A percentile compares a stretch with the other conserved stretches of the same genome.
phyloP scores from a whole-genome alignment of 2,113 vertebrate species.

The Barbus barbus region DNA sequence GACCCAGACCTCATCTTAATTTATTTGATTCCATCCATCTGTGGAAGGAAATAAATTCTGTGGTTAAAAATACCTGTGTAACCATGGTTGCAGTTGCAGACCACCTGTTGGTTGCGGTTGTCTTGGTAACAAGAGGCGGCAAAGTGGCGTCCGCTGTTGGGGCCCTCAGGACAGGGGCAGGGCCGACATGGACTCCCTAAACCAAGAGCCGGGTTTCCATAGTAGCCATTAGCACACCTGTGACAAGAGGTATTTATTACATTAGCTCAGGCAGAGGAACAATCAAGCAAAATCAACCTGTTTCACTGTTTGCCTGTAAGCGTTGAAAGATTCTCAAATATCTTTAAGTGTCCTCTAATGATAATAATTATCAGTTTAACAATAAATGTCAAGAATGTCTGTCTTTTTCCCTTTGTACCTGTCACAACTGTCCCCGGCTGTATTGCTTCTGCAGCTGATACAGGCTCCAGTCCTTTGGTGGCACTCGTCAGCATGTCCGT shows the following conservation, averaged over 20 bases:
- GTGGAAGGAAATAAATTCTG: neutral
- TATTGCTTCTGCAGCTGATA: slow-evolving; percentile 86
- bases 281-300: neutral
- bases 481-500: slow-evolving; percentile 83
- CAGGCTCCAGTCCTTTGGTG: slow-evolving; percentile 83
- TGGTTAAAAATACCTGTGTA: slow-evolving; percentile 82
- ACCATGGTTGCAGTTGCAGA: slow-evolving; percentile 90
- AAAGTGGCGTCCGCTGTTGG: slow-evolving; percentile 83
- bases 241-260: neutral
- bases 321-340: neutral
- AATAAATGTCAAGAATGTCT: neutral
- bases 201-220: slow-evolving; percentile 86
- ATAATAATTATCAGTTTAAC: neutral
- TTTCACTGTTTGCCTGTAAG: neutral
- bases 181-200: slow-evolving; percentile 86
- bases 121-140: slow-evolving; percentile 92
- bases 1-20: neutral
- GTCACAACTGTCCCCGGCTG: slow-evolving; percentile 86
- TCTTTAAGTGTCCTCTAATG: neutral
- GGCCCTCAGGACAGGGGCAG: slow-evolving; percentile 91
- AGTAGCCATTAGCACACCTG: slow-evolving; percentile 86
- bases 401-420: slow-evolving; percentile 69
- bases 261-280: neutral
- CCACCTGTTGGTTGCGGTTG: slow-evolving; percentile 80
- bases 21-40: neutral